Evolutionary conservation across 2,113 vertebrate species (phyloP).

Genomic region (Plectropomus leopardus): DNA sequence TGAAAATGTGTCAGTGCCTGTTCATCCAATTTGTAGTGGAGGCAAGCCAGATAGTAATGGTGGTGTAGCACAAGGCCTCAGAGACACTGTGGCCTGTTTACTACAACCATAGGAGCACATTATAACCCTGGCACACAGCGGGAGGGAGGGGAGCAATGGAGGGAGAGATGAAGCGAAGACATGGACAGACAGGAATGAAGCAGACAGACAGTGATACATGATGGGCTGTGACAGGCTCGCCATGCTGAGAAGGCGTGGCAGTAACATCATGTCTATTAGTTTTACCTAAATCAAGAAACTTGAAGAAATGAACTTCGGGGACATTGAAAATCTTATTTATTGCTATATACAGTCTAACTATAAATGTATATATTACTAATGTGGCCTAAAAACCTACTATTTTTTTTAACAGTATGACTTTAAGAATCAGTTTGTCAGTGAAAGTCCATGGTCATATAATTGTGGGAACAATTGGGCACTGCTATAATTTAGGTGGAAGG

Average conservation of each 20-base stretch:
- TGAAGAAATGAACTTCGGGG: neutral
- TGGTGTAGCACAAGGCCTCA: conserved; percentile 89
- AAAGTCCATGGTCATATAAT: neutral
- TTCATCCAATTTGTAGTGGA: conserved; percentile 99
- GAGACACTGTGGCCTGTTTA: conserved; percentile 79
- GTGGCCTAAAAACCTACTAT: neutral
- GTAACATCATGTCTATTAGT: neutral
- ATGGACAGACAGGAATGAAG: conserved; percentile 67
- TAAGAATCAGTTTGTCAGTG: neutral
- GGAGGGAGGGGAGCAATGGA: conserved; percentile 3
- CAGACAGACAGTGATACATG: conserved; percentile 62
- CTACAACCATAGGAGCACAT: conserved; percentile 72
- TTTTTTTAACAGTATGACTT: neutral
- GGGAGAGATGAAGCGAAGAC: conserved; percentile 36
- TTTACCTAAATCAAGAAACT: neutral
- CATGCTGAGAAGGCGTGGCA: neutral
- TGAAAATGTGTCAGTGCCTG: conserved; percentile 99
- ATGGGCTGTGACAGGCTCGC: neutral
- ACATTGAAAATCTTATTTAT: neutral
- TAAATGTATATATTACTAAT: neutral
- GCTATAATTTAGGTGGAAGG: neutral
- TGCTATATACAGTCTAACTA: neutral
- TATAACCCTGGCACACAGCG: conserved; percentile 46
- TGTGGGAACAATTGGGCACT: neutral
- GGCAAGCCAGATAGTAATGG: conserved; percentile 92